Evolutionary conservation across 2,888 invertebrate species (phyloP).

Genomic region (Nomada lathburiana): DNA sequence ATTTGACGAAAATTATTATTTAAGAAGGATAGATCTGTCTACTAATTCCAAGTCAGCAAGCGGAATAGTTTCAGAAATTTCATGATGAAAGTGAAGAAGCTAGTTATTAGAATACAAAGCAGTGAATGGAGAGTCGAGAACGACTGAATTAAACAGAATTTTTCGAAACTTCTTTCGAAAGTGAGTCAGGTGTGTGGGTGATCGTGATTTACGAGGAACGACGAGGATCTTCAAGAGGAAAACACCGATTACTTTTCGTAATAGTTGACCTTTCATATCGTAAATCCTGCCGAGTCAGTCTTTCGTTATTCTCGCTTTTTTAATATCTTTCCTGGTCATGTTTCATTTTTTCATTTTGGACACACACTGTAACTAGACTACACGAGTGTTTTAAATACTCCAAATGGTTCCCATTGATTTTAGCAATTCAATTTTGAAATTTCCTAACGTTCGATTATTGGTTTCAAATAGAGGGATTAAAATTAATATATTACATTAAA

Average conservation of each 20-base stretch:
- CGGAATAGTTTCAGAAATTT: too few species aligned
- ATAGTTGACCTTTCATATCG: constrained; percentile 45
- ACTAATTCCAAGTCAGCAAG: too few species aligned
- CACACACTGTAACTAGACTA: neutral
- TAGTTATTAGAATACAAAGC: constrained; percentile 14
- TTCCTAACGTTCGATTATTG: too few species aligned
- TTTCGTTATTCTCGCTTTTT: constrained; percentile 16
- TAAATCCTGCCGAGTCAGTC: constrained; percentile 28
- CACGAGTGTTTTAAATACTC: too few species aligned
- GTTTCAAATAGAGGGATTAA: too few species aligned
- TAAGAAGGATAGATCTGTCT: too few species aligned
- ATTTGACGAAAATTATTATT: too few species aligned
- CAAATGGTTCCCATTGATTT: too few species aligned
- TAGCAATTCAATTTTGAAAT: too few species aligned
- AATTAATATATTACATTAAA: too few species aligned
- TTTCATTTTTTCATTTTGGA: neutral
- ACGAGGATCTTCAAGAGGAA: constrained; percentile 29
- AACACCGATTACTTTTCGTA: constrained; percentile 34
- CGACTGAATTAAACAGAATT: constrained; percentile 44
- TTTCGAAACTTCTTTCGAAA: constrained; percentile 52
- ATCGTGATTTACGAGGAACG: constrained; percentile 28
- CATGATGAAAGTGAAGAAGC: neutral
- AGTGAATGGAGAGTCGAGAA: constrained; percentile 27
- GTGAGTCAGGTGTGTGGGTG: constrained; percentile 42
- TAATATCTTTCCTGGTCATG: neutral